Evolutionary conservation across 2,888 invertebrate genomes (phyloP).

Genomic region (Nephrotoma appendiculata): DNA sequence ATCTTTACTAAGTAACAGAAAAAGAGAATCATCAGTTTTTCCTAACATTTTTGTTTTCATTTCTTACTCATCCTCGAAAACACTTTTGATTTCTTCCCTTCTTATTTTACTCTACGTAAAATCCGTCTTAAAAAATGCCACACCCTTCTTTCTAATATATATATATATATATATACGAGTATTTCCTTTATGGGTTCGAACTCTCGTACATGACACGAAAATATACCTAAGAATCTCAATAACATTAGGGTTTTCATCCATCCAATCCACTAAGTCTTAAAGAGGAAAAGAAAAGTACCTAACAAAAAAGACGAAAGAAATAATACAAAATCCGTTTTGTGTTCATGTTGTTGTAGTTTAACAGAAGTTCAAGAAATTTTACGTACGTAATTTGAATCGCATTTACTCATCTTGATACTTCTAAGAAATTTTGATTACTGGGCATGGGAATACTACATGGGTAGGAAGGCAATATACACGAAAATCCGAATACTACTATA

Average conservation of each 20-base stretch:
- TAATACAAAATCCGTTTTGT: background rate
- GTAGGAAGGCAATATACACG: background rate
- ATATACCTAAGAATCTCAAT: background rate
- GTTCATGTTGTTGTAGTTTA: background rate
- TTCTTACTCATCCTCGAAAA: background rate
- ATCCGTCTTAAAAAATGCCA: conserved; percentile 2
- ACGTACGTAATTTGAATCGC: background rate
- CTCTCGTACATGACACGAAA: background rate
- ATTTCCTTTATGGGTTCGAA: background rate
- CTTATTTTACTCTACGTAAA: background rate
- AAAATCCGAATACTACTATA: background rate
- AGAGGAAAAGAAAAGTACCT: background rate
- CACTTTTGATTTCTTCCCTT: background rate
- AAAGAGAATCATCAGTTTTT: background rate
- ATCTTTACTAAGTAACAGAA: background rate
- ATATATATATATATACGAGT: background rate
- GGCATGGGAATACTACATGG: background rate
- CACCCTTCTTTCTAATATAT: background rate
- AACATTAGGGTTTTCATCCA: background rate
- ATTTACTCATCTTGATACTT: background rate
- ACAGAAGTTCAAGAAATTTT: background rate
- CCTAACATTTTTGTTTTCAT: background rate
- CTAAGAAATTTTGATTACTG: background rate
- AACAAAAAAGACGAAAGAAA: background rate
- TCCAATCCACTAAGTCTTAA: background rate